Conservation (phyloP, 2,797 vertebrate genomes). For the Rhinichthys osculus region DNA sequence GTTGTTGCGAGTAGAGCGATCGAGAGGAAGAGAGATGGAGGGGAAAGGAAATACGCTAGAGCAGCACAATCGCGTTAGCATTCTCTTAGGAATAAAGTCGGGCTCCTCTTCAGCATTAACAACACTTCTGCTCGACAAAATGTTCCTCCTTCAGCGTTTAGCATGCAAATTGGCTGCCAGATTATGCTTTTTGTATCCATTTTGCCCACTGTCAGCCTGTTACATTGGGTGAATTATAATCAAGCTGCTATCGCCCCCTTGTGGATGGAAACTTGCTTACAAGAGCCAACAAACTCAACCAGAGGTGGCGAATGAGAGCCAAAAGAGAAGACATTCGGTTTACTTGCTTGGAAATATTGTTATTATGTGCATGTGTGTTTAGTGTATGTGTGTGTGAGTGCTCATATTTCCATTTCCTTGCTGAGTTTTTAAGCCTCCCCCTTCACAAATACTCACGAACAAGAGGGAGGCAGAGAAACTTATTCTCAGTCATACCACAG, state of each 20-base stretch:
- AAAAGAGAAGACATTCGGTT: not conserved
- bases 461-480: slow-evolving; percentile 11
- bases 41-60: slow-evolving; percentile 63
- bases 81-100: slow-evolving; percentile 76
- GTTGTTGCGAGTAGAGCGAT: slow-evolving; percentile 55
- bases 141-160: slow-evolving; percentile 80
- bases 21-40: slow-evolving; percentile 48
- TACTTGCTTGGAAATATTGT: not conserved
- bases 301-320: not conserved
- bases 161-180: slow-evolving; percentile 81
- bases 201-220: slow-evolving; percentile 77
- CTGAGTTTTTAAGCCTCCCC: not conserved
- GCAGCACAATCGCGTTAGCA: slow-evolving; percentile 76
- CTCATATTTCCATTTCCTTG: slow-evolving; percentile 21
- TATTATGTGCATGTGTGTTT: not conserved
- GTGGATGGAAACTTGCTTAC: slow-evolving; percentile 55
- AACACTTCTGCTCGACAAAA: slow-evolving; percentile 79
- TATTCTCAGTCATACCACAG: slow-evolving; percentile 8
- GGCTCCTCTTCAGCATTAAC: slow-evolving; percentile 77
- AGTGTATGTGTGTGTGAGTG: slow-evolving; percentile 37
- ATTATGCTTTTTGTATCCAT: slow-evolving; percentile 82
- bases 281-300: not conserved
- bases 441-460: not conserved
- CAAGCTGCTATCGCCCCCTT: slow-evolving; percentile 78
- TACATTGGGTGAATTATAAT: slow-evolving; percentile 75